Evolutionary conservation across 2,113 vertebrate species (phyloP), one percentile per base, ranked within the genome.

Genomic region (Periophthalmus modestus): DNA sequence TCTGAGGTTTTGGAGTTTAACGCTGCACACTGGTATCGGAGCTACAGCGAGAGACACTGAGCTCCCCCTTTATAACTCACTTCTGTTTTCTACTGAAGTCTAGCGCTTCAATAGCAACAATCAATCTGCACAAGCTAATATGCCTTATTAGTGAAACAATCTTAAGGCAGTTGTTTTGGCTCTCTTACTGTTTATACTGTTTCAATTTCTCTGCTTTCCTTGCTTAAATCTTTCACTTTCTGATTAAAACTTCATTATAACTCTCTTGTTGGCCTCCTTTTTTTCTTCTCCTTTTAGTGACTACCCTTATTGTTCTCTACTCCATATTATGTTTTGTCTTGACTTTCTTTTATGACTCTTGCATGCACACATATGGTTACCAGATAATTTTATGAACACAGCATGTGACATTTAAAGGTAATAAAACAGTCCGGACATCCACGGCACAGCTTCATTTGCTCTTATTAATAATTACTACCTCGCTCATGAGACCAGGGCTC

Each of bases 201-300:
- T 81, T 66, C 14, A 58, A 52, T 82, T 24, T 85, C 58, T 73
- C 71, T 77, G 48, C 39, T 23, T 84, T 70, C 81, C 18, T 39
- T 65, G n/a, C 65, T 68, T 23, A 68, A 82, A 66, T 73, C 47
- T 76, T 69, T 87, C 34, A 73, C 83, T 79, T 71, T 73, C 73
- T 84, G 68, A 91, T 91, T 91, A 93, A 93, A 92, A 72, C 85
- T 82, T 84, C 52, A 67, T 85, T 50, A 74, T 86, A 77, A 88
- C 79, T 74, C 73, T 77, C 68, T 74, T 69, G 82, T 15, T 69
- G 83, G 83, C 47, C 68, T 89, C 52, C 54, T 82, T 81, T 87
- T 69, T 71, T 79, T 76, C 72, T 72, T 72, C 66, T 47, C 80
- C 54, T 83, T 69, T 73, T 57, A 46, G 18, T 33, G n/a, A 48